Conservation (phyloP, 2,797 vertebrate species). For the Ficedula albicollis region DNA sequence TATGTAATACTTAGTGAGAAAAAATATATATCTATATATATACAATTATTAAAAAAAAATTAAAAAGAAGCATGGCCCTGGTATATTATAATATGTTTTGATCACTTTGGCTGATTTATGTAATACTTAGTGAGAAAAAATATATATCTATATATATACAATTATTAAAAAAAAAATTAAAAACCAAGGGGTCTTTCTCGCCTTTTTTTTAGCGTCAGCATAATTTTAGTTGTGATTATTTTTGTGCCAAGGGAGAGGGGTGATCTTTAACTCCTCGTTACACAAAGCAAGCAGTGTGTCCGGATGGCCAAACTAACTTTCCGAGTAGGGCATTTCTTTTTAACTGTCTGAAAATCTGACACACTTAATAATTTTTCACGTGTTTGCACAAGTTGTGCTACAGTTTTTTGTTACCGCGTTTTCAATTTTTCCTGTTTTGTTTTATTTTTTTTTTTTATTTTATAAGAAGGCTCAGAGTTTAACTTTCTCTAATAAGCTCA, state of each 20-base stretch:
- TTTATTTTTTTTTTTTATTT: neutral
- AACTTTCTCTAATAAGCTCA: neutral
- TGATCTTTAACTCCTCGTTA: conserved; percentile 26
- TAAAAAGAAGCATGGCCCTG: neutral
- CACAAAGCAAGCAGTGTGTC: neutral
- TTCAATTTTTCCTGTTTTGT: neutral
- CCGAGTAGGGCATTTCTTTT: conserved; percentile 20
- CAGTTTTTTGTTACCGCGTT: fast-evolving
- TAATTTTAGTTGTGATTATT: neutral
- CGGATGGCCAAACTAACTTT: conserved; percentile 47
- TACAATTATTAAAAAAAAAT: neutral
- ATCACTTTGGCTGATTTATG: neutral
- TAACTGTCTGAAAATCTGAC: neutral
- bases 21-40: neutral
- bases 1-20: neutral
- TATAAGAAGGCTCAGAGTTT: neutral
- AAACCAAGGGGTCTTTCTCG: neutral
- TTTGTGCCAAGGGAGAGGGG: conserved; percentile 7
- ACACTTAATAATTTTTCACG: neutral
- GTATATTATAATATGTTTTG: neutral
- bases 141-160: neutral
- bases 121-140: neutral
- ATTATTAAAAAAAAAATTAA: neutral
- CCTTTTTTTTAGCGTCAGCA: neutral
- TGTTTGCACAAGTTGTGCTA: neutral